Conservation (phyloP, 2,888 invertebrate species). For the Chrysodeixis includens region DNA sequence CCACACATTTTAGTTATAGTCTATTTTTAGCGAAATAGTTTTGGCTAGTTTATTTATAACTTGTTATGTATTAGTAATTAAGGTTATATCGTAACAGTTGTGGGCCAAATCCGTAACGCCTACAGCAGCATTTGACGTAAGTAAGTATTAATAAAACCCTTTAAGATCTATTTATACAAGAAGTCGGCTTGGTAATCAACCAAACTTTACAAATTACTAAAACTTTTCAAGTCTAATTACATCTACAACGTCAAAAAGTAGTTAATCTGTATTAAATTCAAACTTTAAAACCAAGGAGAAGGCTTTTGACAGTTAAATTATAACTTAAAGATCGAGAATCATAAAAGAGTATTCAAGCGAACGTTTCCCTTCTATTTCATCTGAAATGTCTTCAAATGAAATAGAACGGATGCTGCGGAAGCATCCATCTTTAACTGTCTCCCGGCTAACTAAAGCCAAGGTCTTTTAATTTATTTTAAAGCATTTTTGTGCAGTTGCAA, state of each 20-base stretch:
- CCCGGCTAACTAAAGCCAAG: slow-evolving; percentile 3
- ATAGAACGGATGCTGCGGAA: slow-evolving; percentile 1
- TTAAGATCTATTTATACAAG: no score
- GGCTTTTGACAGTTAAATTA: neutral
- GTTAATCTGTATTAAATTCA: neutral
- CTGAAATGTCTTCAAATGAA: slow-evolving; percentile 5
- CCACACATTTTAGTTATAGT: no score
- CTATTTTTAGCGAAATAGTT: no score
- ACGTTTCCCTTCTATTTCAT: slow-evolving; percentile 5
- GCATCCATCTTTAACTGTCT: slow-evolving; percentile 9
- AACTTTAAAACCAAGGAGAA: neutral
- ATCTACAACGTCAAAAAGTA: neutral
- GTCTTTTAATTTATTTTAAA: slow-evolving; percentile 1
- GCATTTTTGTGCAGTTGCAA: neutral
- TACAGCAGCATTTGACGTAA: neutral
- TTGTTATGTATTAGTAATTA: no score
- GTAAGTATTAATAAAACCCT: no score
- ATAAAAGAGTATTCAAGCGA: slow-evolving; percentile 5
- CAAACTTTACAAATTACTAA: neutral
- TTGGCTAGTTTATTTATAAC: no score
- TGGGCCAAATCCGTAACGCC: no score
- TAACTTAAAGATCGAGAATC: slow-evolving; percentile 4
- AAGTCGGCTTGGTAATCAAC: neutral
- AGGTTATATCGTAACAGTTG: no score
- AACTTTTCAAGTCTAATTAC: neutral